Evolutionary conservation across 1,140 invertebrate genomes (phyloP), one percentile per base, ranked within the genome.

Genomic region (Solenopsis fugax): DNA sequence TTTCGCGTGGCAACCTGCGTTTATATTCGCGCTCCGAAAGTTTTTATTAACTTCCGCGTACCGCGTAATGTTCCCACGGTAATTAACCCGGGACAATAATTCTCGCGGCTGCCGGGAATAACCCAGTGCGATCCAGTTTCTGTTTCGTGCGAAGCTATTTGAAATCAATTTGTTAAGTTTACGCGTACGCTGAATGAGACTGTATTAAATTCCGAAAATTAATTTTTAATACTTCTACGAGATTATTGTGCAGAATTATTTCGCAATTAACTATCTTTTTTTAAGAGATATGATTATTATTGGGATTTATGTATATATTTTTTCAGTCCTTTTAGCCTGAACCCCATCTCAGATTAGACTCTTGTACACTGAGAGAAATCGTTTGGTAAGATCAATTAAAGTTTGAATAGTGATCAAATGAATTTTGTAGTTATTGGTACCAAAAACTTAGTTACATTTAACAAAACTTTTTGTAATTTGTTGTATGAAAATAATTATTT

Each of bases 71-170:
- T 86, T 80, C 75, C 81, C 69, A 85, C 86, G 80, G 80, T 84
- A 84, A 84, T 84, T 84, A 84, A 84, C 80, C 69, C 80, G 69
- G 80, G 80, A 84, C 80, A 84, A 84, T 84, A 84, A 96, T 96
- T 96, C 96, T 96, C 94, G 96, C 95, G 94, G 96, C 96, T 96
- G 96, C 96, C 29, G 95, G 95, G 93, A 94, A 96, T 96, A 94
- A 93, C 96, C 48, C 95, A 95, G 96, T 95, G 94, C 95, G 93
- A 96, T 96, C 84, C 95, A 96, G 96, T 84, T 84, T 75, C 54
- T 62, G 80, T 41, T 52, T 62, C 54, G 69, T 50, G 80, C 80
- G 54, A 84, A 84, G 54, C 80, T 73, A 84, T 84, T 84, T 60
- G 80, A 73, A 73, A 84, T 84, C 69, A 84, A 84, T 84, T 84